phyloP scores from a whole-genome alignment of 1,140 invertebrate genomes.

The Hydropsyche tenuis region DNA sequence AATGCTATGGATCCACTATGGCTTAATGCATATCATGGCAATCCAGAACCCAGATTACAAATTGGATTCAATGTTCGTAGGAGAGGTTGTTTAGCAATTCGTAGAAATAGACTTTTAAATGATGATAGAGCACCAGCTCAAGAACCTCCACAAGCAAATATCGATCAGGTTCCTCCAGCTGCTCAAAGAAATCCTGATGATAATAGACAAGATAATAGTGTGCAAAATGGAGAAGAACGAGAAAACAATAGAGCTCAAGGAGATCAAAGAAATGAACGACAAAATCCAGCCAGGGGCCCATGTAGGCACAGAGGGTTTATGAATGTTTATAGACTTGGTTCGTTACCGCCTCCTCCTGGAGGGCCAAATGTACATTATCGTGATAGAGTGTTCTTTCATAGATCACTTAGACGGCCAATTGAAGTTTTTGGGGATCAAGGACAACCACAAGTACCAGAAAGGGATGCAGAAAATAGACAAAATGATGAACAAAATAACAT shows the following conservation, averaged over 20 bases:
- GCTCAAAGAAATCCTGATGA: not conserved
- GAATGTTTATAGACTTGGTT: not conserved
- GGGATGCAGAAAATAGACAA: not conserved
- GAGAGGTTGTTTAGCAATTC: not conserved
- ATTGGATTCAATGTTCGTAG: conserved; percentile 15
- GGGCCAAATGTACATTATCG: conserved; percentile 18
- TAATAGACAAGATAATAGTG: not conserved
- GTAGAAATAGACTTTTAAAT: not conserved
- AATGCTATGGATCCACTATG: not conserved
- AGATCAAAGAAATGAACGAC: not conserved
- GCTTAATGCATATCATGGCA: not conserved
- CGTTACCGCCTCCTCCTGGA: not conserved
- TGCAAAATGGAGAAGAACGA: not conserved
- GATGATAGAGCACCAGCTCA: not conserved
- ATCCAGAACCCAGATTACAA: conserved; percentile 23
- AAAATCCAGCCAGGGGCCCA: not conserved
- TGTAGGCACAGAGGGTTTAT: not conserved
- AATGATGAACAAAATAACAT: not conserved
- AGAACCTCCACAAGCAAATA: not conserved
- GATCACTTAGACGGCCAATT: not conserved
- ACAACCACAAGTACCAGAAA: not conserved
- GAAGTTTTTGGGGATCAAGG: not conserved
- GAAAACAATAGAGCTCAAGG: not conserved
- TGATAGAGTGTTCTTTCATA: not conserved
- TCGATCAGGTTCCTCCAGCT: not conserved